These are phyloP conservation scores for Poeciliopsis turrubarensis DNA, from an alignment of 2,113 vertebrate genomes.

Conservation along the genomic window DNA sequence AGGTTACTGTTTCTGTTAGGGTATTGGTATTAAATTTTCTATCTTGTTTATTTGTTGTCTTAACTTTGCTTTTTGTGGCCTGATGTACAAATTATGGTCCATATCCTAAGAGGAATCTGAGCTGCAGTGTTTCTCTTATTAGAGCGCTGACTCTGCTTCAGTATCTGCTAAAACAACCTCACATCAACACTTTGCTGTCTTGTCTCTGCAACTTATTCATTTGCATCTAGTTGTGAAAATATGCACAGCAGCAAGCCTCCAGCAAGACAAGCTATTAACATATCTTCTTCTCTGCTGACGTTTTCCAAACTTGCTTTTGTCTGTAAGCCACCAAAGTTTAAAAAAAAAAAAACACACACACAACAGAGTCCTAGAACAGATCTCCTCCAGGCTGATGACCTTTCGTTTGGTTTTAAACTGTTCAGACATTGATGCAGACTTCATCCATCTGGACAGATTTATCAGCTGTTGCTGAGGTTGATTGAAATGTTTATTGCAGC, in stretches of 20 bases:
- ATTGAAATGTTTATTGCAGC: constrained; percentile 13
- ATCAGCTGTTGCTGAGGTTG: not conserved
- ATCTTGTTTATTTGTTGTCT: constrained; percentile 1
- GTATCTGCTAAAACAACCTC: constrained; percentile 8
- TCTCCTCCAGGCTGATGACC: too few relatives aligned
- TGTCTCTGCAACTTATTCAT: constrained; percentile 13
- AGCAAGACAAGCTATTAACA: not conserved
- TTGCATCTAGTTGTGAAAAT: constrained; percentile 11
- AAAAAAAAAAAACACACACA: not conserved
- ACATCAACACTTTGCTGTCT: constrained; percentile 6
- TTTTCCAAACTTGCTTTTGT: constrained; percentile 6
- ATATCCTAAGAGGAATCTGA: constrained; percentile 15
- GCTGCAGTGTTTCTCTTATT: constrained; percentile 32
- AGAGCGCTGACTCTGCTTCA: constrained; percentile 7
- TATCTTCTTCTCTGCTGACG: not conserved
- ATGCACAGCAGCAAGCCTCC: not conserved
- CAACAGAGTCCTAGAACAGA: constrained; percentile 1
- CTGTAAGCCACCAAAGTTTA: not conserved
- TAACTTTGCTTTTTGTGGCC: constrained; percentile 5
- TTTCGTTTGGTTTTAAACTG: constrained; percentile 1
- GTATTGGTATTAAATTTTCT: constrained; percentile 30
- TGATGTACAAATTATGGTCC: not conserved
- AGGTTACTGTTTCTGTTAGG: constrained; percentile 25
- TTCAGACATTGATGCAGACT: constrained; percentile 42
- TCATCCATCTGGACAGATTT: constrained; percentile 40